Evolutionary conservation across 2,888 invertebrate species (phyloP), one percentile per base, ranked within the genome.

Genomic region (Cybosia mesomella): DNA sequence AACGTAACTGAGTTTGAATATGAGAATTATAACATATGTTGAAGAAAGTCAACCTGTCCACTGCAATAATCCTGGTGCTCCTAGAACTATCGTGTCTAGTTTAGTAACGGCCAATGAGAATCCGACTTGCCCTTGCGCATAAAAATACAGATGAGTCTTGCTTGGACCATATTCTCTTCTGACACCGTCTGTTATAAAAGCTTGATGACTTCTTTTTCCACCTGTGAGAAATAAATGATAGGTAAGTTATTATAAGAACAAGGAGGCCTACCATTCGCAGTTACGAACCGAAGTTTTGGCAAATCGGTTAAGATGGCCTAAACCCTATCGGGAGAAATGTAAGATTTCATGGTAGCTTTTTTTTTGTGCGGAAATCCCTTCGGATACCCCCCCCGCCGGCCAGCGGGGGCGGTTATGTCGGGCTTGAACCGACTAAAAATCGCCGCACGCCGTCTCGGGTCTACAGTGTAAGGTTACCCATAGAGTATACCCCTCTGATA

Each of bases 11-110:
- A 7, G 9, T 53, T 49, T 18, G 5, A 18, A 53, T 11, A 53
- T 7, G 1, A 53, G 24, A 22, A 28, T 28, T 15, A 24, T 1
- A 54, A 0, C 0, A 54, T 7, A 8, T n/a, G 2, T 7, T 15
- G 18, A 11, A n/a, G 10, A 28, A 61, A 13, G 5, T 2, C 10
- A n/a, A 90, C 96, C 96, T 76, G 94, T 93, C 96, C 96, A 96
- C 58, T 96, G 95, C 63, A 92, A 86, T 21, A 96, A 89, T 0
- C 96, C 96, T 3, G 96, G 96, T 0, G 96, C 96, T 8, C 96
- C 96, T 18, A 96, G 82, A 5, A 96, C 83, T 18, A 96, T 76
- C 64, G 91, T 92, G 22, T 89, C 87, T 39, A 88, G 84, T 3
- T 89, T 89, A 0, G 95, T 89, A 1, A 95, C 92, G 70, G 95